Base-by-base conservation (phyloP, 2,888 invertebrate species). In the Seira musarum region DNA sequence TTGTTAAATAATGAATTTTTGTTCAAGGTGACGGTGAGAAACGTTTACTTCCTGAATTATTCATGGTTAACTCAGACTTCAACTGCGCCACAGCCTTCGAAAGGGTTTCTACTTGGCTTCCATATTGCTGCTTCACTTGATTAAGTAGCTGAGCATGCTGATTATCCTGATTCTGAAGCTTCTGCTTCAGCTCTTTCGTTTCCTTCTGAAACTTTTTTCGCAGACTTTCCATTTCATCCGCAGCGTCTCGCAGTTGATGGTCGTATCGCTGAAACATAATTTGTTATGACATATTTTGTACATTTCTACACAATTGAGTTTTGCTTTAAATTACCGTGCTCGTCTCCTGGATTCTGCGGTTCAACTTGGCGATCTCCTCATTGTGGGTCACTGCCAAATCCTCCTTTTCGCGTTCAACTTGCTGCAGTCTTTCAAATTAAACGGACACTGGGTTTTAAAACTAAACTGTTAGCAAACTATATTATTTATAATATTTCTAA, bases 281-380 rank as follows among this genome's bases (percentile, higher is more conserved):
- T 67, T n/a, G 13, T 15, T 19, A 10, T 57, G 57, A 57, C 13
- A 13, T 6, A 3, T 57, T 57, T 57, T 57, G 57, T 19, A 17
- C 35, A n/a, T n/a, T n/a, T n/a, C n/a, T n/a, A n/a, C n/a, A n/a
- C n/a, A n/a, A n/a, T n/a, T n/a, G n/a, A n/a, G n/a, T n/a, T n/a
- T n/a, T n/a, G n/a, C n/a, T n/a, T n/a, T n/a, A n/a, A n/a, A n/a
- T 19, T 67, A 78, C 78, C 25, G 71, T 78, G 24, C 10, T 71
- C 1, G 67, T 46, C 30, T 78, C 71, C 49, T 78, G 78, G 8
- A 72, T 66, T 69, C 61, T 78, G 25, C 66, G 19, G 22, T 80
- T 80, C 25, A 81, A 40, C 19, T 53, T 68, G 1, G 71, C 71
- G 17, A 81, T 63, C 21, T 81, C 72, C 17, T 72, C n/a, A 19